These are phyloP conservation scores for Drosophila arizonae DNA, from an alignment of 1,140 invertebrate species.

Conservation along the genomic window DNA sequence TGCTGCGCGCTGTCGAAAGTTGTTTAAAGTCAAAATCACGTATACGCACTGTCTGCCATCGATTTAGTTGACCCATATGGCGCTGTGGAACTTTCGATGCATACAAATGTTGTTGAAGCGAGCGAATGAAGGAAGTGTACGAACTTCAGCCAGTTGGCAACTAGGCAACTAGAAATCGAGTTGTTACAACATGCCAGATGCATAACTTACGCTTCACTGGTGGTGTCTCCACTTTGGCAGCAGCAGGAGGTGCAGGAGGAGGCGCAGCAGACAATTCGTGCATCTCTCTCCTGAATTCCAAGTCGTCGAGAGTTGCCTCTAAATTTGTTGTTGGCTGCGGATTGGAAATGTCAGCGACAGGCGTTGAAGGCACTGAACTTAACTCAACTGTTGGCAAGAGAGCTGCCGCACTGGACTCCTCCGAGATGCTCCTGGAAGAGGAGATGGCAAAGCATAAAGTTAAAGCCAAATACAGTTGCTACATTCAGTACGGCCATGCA, in stretches of 20 bases:
- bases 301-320: conserved; percentile 16
- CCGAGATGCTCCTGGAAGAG: conserved; percentile 69
- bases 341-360: conserved; percentile 41
- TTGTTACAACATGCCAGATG: conserved; percentile 44
- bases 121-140: conserved; percentile 1
- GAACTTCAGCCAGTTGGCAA: conserved; percentile 44
- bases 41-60: conserved; percentile 49
- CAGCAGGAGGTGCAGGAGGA: not conserved
- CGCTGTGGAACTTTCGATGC: conserved; percentile 35
- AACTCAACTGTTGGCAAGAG: conserved; percentile 59
- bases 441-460: not conserved
- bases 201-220: conserved; percentile 53
- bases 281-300: conserved; percentile 16
- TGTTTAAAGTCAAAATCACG: conserved; percentile 42
- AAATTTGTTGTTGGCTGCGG: conserved; percentile 25
- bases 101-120: conserved; percentile 33
- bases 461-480: not conserved
- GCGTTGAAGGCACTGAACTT: conserved; percentile 39
- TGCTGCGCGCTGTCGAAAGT: conserved; percentile 4
- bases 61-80: conserved; percentile 49
- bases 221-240: conserved; percentile 15
- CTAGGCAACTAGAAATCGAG: conserved; percentile 14
- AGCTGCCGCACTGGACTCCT: conserved; percentile 61
- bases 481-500: not conserved
- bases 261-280: not conserved